Conservation (phyloP, 2,113 vertebrate species). For the Bos javanicus region DNA sequence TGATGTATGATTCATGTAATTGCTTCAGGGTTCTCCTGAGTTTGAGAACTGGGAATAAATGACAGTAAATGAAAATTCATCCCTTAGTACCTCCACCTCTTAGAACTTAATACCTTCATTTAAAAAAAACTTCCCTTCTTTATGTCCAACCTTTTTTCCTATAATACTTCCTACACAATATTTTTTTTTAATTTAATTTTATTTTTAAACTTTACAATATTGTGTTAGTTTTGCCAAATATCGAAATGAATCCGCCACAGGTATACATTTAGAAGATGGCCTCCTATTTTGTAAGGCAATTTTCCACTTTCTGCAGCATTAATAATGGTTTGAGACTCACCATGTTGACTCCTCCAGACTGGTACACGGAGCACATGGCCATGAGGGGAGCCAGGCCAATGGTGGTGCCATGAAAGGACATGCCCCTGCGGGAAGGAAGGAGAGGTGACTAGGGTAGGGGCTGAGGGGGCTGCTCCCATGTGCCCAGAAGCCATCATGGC, state of each 20-base stretch:
- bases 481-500: background rate
- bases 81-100: background rate
- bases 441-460: background rate
- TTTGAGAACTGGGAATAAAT: background rate
- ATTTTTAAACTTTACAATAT: no score
- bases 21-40: background rate
- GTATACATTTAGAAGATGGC: background rate
- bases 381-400: constrained; percentile 96
- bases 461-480: background rate
- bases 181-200: background rate
- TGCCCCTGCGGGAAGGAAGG: constrained; percentile 84
- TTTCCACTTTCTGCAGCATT: background rate
- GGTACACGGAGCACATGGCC: constrained; percentile 96
- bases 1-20: background rate
- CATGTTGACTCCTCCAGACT: constrained; percentile 98
- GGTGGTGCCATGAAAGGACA: constrained; percentile 92
- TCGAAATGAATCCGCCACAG: no score
- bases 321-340: constrained; percentile 79
- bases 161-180: background rate
- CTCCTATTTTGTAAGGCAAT: background rate
- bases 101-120: background rate
- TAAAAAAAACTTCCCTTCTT: background rate
- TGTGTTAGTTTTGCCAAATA: no score
- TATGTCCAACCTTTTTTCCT: background rate
- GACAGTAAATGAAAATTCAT: background rate